Percentiles rank a stretch among this genome's conserved stretches.
Conservation (phyloP, 2,113 vertebrate species). For the Neogale vison region DNA sequence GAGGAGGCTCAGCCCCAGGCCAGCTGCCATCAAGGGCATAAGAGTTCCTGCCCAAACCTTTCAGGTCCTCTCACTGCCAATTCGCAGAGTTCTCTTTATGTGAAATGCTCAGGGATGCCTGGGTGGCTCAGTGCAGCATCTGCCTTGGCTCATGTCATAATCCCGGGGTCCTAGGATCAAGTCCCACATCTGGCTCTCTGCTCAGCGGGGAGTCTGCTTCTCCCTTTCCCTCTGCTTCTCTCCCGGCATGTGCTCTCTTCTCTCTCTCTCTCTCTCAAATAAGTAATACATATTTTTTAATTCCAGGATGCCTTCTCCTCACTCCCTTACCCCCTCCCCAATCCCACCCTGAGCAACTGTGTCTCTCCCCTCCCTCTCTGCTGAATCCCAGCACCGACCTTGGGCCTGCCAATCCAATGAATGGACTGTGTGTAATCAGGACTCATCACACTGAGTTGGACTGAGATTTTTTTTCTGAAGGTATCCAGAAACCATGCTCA, state of each 20-base stretch:
- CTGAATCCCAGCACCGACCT: background rate
- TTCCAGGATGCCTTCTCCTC: background rate
- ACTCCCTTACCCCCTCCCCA: too few relatives aligned
- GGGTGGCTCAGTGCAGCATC: too few relatives aligned
- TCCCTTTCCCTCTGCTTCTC: too few relatives aligned
- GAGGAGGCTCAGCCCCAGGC: rapidly evolving
- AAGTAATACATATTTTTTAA: too few relatives aligned
- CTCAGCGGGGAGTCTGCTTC: too few relatives aligned
- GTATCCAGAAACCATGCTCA: background rate
- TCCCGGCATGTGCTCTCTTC: too few relatives aligned
- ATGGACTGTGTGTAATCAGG: too few relatives aligned
- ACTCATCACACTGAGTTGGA: background rate
- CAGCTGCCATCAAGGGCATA: background rate
- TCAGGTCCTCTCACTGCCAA: background rate
- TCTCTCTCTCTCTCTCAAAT: too few relatives aligned
- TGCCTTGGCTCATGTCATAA: too few relatives aligned
- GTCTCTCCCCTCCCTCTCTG: background rate
- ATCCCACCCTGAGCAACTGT: background rate
- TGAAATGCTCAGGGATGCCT: too few relatives aligned
- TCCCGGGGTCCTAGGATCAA: too few relatives aligned
- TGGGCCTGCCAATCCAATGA: background rate
- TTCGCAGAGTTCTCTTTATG: background rate
- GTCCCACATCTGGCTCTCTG: too few relatives aligned
- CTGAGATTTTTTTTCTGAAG: background rate
- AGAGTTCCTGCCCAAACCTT: background rate